Evolutionary conservation across 2,113 vertebrate species (phyloP).

Genomic region (Panthera leo): DNA sequence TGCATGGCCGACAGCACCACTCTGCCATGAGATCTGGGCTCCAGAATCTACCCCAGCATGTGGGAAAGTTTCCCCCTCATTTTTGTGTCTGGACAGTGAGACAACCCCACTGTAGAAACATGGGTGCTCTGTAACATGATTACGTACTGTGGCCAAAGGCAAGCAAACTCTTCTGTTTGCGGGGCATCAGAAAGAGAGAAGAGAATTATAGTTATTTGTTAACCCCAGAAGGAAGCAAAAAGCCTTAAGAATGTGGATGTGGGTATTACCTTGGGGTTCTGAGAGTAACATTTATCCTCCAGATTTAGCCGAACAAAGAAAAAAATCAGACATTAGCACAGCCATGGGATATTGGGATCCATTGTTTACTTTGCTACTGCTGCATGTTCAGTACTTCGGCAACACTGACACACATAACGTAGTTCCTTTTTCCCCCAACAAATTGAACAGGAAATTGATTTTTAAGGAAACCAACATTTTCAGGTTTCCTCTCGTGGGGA

Average conservation of each 20-base stretch:
- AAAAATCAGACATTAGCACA: conserved; percentile 65
- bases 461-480: conserved; percentile 75
- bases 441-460: conserved; percentile 73
- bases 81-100: neutral
- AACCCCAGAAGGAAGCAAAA: conserved; percentile 76
- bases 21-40: neutral
- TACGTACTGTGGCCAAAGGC: neutral
- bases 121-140: neutral
- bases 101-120: neutral
- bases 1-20: neutral
- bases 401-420: conserved; percentile 28
- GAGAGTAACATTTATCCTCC: conserved; percentile 74
- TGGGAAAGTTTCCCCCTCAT: neutral
- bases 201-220: conserved; percentile 51
- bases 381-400: conserved; percentile 16
- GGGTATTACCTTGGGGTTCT: conserved; percentile 61
- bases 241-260: conserved; percentile 78
- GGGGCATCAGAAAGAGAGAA: conserved; percentile 16
- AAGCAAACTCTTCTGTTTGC: neutral
- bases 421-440: conserved; percentile 61
- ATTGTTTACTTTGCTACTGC: conserved; percentile 59
- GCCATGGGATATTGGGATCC: neutral
- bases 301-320: conserved; percentile 13
- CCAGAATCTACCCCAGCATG: neutral
- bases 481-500: conserved; percentile 71